Evolutionary conservation across 1,140 invertebrate species (phyloP), one percentile per base, ranked within the genome.

Genomic region (Zaprionus gabonicus): DNA sequence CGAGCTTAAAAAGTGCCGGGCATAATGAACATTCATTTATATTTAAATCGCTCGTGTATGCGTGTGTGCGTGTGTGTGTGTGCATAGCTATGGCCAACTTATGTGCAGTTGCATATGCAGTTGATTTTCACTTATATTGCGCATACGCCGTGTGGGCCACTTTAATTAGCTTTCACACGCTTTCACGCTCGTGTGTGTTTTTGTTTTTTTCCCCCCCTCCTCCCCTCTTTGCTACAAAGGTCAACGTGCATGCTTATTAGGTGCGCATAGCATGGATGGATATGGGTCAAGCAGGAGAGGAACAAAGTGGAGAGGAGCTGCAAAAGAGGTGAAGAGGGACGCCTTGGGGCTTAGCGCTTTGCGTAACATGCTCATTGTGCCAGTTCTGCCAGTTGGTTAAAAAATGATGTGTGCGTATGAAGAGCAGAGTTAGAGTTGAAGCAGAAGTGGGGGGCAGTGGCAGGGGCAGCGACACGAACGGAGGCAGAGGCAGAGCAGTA

Each of bases 331-430:
- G 13, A 6, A 1, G 15, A 1, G 15, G 41, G 15, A 49, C 12
- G 68, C 59, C 20, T 53, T 13, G 31, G 60, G 31, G 25, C 44
- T 34, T 53, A 10, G 44, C 23, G 67, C 46, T 49, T 56, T 53
- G 38, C 27, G 25, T 44, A 44, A 34, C 31, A 10, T 34, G 9
- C 17, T 23, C 7, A 10, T 34, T 9, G 46, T 51, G 23, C 59
- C 34, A n/a, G 27, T 46, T 56, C 60, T 49, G 46, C 6, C 17
- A 17, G 20, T 78, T 82, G 78, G 65, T 71, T 78, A 83, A 85
- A 84, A 77, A 78, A 85, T 84, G 74, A 85, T 71, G 60, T 85
- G 78, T 84, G 81, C 78, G 81, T 77, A 78, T 68, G 67, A 5
- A 44, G 44, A 23, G 36, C 36, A 23, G 17, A 41, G 65, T n/a